These are phyloP conservation scores for Scleropages formosus DNA, from an alignment of 2,797 vertebrate genomes.

Conservation along the genomic window DNA sequence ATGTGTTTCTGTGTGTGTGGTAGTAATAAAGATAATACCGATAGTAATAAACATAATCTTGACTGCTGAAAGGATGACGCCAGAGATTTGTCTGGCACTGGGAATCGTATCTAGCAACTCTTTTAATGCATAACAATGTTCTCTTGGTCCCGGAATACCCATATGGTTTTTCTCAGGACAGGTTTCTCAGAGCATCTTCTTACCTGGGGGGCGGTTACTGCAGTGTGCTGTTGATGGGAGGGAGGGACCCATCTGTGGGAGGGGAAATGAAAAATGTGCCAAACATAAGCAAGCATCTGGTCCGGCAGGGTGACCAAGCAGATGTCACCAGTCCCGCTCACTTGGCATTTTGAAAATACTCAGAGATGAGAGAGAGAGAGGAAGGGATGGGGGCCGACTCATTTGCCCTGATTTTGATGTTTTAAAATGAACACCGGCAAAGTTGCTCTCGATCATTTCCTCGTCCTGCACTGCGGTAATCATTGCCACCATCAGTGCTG, in stretches of 20 bases:
- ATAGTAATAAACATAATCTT: too few relatives aligned
- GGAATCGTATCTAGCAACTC: too few relatives aligned
- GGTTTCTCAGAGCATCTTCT: too few relatives aligned
- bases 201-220: too few relatives aligned
- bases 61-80: too few relatives aligned
- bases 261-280: background rate
- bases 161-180: too few relatives aligned
- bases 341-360: background rate
- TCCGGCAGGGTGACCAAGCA: background rate
- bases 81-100: too few relatives aligned
- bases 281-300: background rate
- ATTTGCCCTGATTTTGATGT: background rate
- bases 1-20: too few relatives aligned
- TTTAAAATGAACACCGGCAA: constrained; percentile 5
- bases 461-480: background rate
- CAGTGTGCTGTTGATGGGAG: background rate
- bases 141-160: too few relatives aligned
- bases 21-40: too few relatives aligned
- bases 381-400: background rate
- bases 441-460: background rate
- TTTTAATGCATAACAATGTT: too few relatives aligned
- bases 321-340: background rate
- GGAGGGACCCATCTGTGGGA: background rate
- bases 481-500: constrained; percentile 26
- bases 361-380: background rate